phyloP scores from a whole-genome alignment of 1,140 invertebrate genomes.

The Apis florea region DNA sequence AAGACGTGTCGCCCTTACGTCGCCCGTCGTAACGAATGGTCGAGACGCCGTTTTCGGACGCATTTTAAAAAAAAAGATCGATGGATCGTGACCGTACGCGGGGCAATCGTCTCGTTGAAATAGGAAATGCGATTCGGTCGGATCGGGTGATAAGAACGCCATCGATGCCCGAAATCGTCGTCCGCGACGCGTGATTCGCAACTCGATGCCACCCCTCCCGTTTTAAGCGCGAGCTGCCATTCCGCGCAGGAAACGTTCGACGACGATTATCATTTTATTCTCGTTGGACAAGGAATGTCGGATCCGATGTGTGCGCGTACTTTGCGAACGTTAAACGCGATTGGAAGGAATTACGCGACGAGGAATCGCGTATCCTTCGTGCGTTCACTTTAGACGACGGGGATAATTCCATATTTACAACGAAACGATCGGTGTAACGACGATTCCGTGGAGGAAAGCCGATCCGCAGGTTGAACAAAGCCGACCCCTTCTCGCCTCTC shows the following conservation, averaged over 20 bases:
- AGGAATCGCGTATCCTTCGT: too few species aligned
- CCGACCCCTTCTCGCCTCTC: not conserved
- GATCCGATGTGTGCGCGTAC: not conserved
- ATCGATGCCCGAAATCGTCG: constrained; percentile 30
- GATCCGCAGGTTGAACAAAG: constrained; percentile 31
- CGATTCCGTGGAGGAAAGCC: not conserved
- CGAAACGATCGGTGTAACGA: not conserved
- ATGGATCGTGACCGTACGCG: not conserved
- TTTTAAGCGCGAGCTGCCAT: constrained; percentile 23
- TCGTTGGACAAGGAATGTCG: constrained; percentile 38
- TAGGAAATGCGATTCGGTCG: not conserved
- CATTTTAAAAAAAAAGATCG: too few species aligned
- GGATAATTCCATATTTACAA: not conserved
- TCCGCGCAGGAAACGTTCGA: constrained; percentile 37
- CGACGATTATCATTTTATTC: constrained; percentile 44
- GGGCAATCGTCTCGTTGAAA: constrained; percentile 20
- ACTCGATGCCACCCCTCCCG: not conserved
- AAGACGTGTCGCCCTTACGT: too few species aligned
- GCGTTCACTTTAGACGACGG: too few species aligned
- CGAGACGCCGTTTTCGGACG: too few species aligned
- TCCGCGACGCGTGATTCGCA: constrained; percentile 18
- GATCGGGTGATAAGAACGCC: too few species aligned
- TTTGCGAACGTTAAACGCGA: constrained; percentile 8
- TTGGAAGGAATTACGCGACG: too few species aligned
- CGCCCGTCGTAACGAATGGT: too few species aligned